phyloP scores from a whole-genome alignment of 2,113 vertebrate genomes.

The Nicator chloris region DNA sequence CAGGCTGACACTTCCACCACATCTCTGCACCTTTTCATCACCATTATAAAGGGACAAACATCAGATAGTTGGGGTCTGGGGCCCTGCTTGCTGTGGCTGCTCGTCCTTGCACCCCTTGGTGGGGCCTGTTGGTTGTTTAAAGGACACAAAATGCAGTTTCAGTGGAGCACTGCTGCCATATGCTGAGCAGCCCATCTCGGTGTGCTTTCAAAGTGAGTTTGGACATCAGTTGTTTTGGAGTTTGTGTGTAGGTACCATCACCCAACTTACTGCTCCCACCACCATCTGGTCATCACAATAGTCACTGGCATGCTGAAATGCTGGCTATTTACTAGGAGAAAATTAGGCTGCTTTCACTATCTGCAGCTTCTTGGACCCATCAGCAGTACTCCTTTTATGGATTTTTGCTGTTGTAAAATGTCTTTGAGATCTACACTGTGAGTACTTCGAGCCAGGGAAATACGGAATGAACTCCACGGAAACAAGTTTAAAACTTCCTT shows the following conservation, averaged over 20 bases:
- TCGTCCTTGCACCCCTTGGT: background rate
- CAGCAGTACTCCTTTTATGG: background rate
- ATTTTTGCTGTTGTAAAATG: background rate
- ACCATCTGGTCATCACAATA: background rate
- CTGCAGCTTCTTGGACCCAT: background rate
- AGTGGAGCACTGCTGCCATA: background rate
- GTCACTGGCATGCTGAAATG: background rate
- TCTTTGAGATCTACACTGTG: background rate
- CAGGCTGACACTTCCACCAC: background rate
- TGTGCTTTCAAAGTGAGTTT: background rate
- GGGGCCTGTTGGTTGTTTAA: background rate
- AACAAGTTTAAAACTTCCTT: background rate
- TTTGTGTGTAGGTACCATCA: background rate
- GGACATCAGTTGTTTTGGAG: slow-evolving; percentile 13
- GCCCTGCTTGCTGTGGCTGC: background rate
- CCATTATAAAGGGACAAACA: accelerated
- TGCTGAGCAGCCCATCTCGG: background rate
- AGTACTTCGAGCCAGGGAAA: background rate
- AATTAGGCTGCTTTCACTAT: background rate
- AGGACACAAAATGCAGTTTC: background rate
- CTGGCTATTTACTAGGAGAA: background rate
- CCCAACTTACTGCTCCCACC: background rate
- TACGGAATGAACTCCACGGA: background rate
- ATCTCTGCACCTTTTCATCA: background rate
- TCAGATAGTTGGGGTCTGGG: background rate